Base-by-base conservation (phyloP, 2,888 invertebrate genomes). In the Hirtodrosophila trivittata region DNA sequence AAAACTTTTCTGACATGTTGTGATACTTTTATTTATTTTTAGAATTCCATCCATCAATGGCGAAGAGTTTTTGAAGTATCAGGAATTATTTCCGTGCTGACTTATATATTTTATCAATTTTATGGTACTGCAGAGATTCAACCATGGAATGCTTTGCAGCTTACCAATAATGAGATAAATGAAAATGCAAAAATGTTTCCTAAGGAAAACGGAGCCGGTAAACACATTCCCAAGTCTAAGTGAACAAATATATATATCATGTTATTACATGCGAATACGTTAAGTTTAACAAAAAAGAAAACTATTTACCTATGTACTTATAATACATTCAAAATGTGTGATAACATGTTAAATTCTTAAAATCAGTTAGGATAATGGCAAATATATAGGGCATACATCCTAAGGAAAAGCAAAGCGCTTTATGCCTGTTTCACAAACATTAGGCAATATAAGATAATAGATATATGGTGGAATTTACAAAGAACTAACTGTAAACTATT, bases 81-180 rank as follows among this genome's bases (percentile, higher is more conserved):
- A n/a, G 92, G 93, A 2, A 90, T 92, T 38, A 92, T 94, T 6
- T 92, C 93, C 0, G 92, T 93, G 47, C 89, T 91, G 9, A 94
- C 94, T 0, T 94, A 94, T 82, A 72, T 93, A 1, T 91, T 93
- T 41, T 94, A 93, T 82, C 94, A 94, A 89, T 91, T 94, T 38
- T 94, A 93, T 88, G 94, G 94, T 3, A 94, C 94, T 0, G 93
- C 93, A 16, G 93, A 94, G 38, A 92, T 93, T 51, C 91, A 91
- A 80, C 49, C 77, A 10, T 91, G 91, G 91, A 91, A 91, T 75
- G 66, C 43, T 26, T 16, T 59, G 12, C 59, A 38, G 1, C 18
- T 51, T 3, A 47, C 30, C 2, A 38, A 42, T 42, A 45, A 38
- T 35, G 35, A 25, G 8, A 5, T 35, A 14, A 51, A 59, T 6